Evolutionary conservation across 2,888 invertebrate genomes (phyloP).

Genomic region (Aphodius granarius): DNA sequence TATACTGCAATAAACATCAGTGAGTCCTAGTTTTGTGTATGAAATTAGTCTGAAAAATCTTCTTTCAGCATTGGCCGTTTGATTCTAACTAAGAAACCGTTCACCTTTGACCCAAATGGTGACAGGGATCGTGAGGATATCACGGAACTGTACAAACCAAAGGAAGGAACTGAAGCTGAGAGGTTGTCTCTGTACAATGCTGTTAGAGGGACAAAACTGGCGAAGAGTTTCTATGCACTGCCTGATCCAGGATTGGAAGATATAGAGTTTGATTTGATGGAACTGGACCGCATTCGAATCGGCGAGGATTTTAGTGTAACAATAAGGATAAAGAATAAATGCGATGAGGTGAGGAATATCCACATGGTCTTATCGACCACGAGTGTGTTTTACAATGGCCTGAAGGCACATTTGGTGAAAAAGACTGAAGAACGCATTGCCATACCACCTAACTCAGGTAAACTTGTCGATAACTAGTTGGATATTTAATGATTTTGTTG

Average conservation of each 20-base stretch:
- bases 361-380: conserved; percentile 67
- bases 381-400: conserved; percentile 78
- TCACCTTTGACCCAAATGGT: conserved; percentile 70
- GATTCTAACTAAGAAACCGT: conserved; percentile 75
- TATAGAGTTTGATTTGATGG: conserved; percentile 66
- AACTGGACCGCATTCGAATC: conserved; percentile 70
- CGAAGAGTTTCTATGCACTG: conserved; percentile 68
- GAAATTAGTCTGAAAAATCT: neutral
- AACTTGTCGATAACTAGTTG: conserved; percentile 29
- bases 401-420: conserved; percentile 70
- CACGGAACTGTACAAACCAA: conserved; percentile 69
- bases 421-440: conserved; percentile 67
- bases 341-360: conserved; percentile 63
- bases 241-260: conserved; percentile 62
- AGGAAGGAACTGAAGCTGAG: conserved; percentile 74
- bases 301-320: conserved; percentile 69
- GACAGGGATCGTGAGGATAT: conserved; percentile 74
- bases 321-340: conserved; percentile 67
- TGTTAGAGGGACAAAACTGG: conserved; percentile 66
- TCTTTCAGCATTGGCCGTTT: conserved; percentile 69
- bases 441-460: conserved; percentile 66
- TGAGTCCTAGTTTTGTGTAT: conserved; percentile 49
- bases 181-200: conserved; percentile 75
- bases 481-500: neutral
- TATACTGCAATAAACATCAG: conserved; percentile 75